phyloP scores from a whole-genome alignment of 2,888 invertebrate genomes.

The Theretra japonica region DNA sequence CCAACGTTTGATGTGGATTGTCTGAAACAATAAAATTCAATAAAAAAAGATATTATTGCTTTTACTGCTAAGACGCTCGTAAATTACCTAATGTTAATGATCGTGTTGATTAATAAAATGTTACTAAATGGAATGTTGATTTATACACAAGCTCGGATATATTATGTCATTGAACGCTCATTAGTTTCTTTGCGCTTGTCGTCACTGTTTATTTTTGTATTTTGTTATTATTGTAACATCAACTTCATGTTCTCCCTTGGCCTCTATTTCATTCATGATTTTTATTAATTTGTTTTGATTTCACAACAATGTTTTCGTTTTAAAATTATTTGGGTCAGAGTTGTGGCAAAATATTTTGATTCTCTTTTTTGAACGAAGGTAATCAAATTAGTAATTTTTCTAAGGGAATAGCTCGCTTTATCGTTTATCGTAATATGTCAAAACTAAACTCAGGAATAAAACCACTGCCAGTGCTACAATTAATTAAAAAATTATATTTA shows the following conservation, averaged over 20 bases:
- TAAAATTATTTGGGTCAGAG: neutral
- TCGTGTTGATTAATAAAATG: slow-evolving; percentile 22
- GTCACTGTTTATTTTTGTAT: slow-evolving; percentile 10
- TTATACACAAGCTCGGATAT: slow-evolving; percentile 5
- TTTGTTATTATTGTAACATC: slow-evolving; percentile 6
- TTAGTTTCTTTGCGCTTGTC: slow-evolving; percentile 1
- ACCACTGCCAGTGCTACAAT: neutral
- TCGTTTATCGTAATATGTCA: neutral
- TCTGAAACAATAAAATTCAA: slow-evolving; percentile 16
- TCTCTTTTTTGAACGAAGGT: no score
- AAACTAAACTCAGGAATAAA: neutral
- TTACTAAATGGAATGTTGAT: slow-evolving; percentile 21
- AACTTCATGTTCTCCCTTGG: neutral
- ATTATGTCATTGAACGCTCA: slow-evolving; percentile 5
- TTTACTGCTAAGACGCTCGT: neutral
- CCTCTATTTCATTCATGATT: slow-evolving; percentile 4
- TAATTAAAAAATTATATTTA: neutral
- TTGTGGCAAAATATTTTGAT: neutral
- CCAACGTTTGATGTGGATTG: slow-evolving; percentile 18
- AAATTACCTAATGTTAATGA: slow-evolving; percentile 20
- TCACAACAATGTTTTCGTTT: neutral
- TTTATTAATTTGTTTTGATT: neutral
- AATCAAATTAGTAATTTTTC: no score
- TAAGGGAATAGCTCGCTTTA: no score
- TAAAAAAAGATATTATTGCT: slow-evolving; percentile 6